Conservation (phyloP, 2,797 vertebrate genomes). For the Chiloscyllium punctatum region DNA sequence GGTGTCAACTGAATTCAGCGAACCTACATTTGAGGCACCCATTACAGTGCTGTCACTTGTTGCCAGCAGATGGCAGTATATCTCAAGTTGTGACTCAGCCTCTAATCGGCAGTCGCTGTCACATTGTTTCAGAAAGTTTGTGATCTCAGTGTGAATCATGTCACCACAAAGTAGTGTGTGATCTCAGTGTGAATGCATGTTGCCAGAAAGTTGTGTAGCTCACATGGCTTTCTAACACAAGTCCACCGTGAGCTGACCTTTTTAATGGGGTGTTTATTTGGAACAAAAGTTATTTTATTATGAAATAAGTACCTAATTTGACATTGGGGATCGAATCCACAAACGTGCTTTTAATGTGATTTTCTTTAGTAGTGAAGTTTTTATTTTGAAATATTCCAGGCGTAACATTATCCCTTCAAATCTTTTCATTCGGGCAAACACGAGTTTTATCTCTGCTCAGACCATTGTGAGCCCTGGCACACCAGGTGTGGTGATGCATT, state of each 20-base stretch:
- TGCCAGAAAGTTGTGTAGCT: not conserved
- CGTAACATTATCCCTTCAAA: not conserved
- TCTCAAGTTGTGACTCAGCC: not conserved
- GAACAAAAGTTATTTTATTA: not conserved
- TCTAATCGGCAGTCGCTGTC: no score
- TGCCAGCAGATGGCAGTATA: slow-evolving; percentile 23
- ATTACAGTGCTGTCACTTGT: not conserved
- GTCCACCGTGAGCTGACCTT: no score
- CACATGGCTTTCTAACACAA: not conserved
- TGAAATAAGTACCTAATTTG: not conserved
- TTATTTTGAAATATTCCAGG: not conserved
- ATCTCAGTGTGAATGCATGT: not conserved
- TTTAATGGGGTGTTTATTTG: not conserved
- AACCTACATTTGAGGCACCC: not conserved
- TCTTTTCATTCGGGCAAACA: not conserved
- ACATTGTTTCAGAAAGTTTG: no score
- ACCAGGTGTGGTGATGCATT: not conserved
- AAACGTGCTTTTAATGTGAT: not conserved
- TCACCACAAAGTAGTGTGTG: no score
- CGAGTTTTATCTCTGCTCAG: not conserved
- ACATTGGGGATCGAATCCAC: not conserved
- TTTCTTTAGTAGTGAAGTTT: not conserved
- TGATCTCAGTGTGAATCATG: not conserved
- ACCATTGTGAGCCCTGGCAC: not conserved
- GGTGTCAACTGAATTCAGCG: not conserved